These are phyloP conservation scores for Eupeodes corollae DNA, from an alignment of 1,140 invertebrate genomes.

Conservation along the genomic window DNA sequence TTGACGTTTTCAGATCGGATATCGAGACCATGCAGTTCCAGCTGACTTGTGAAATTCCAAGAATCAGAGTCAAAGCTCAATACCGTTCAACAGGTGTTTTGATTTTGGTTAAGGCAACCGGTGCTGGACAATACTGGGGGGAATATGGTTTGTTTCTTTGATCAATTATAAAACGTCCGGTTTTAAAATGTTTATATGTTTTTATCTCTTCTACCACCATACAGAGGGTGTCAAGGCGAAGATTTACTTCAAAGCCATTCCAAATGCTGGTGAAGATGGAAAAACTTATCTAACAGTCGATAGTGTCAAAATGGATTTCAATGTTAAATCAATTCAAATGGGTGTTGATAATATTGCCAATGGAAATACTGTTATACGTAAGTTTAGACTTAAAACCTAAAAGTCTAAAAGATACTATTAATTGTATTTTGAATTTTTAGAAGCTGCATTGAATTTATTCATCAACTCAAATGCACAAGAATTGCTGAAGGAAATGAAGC, in stretches of 20 bases:
- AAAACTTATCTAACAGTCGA: slow-evolving; percentile 54
- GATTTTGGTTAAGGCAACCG: slow-evolving; percentile 64
- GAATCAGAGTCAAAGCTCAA: slow-evolving; percentile 58
- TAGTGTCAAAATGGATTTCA: slow-evolving; percentile 70
- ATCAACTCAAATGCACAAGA: slow-evolving; percentile 76
- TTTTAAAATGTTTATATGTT: neutral
- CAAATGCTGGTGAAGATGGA: slow-evolving; percentile 41
- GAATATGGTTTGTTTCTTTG: slow-evolving; percentile 54
- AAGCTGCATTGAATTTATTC: slow-evolving; percentile 72
- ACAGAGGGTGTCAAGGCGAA: slow-evolving; percentile 71
- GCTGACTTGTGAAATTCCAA: slow-evolving; percentile 61
- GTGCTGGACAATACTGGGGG: slow-evolving; percentile 75
- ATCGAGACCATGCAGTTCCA: slow-evolving; percentile 66
- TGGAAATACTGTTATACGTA: slow-evolving; percentile 64
- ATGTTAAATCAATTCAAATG: slow-evolving; percentile 66
- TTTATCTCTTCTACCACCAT: too few relatives aligned
- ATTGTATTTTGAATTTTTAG: slow-evolving; percentile 40
- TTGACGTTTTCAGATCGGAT: slow-evolving; percentile 47
- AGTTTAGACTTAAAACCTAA: slow-evolving; percentile 35
- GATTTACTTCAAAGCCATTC: slow-evolving; percentile 62
- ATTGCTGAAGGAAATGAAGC: slow-evolving; percentile 74
- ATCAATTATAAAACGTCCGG: neutral
- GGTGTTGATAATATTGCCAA: slow-evolving; percentile 70
- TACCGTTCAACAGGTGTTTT: slow-evolving; percentile 68
- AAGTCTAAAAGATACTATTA: neutral